Percentiles rank a stretch among this genome's conserved stretches.
Conservation (phyloP, 2,797 vertebrate genomes). For the Numenius phaeopus region DNA sequence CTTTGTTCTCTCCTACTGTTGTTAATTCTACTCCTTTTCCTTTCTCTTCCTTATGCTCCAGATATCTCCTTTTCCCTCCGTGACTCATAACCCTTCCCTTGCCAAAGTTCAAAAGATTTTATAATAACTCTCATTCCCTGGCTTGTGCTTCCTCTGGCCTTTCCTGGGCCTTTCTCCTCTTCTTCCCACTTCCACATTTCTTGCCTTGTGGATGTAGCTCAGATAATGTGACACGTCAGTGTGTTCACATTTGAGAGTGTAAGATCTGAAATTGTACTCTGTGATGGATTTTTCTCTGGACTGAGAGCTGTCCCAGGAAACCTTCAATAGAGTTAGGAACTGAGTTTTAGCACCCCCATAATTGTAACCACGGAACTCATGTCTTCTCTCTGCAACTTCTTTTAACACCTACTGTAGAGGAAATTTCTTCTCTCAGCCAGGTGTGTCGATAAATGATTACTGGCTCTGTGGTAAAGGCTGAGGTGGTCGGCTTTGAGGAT, state of each 20-base stretch:
- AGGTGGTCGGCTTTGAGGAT: neutral
- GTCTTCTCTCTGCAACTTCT: neutral
- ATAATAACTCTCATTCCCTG: neutral
- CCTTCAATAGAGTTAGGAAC: neutral
- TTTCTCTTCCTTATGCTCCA: neutral
- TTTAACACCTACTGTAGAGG: neutral
- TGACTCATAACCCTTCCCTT: neutral
- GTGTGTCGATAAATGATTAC: neutral
- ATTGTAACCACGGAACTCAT: neutral
- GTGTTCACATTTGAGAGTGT: accelerated
- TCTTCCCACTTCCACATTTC: neutral
- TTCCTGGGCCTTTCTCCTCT: neutral
- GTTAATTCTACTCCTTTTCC: neutral
- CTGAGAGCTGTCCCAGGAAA: neutral
- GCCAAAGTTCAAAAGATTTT: neutral
- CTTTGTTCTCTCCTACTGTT: neutral
- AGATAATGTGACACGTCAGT: neutral
- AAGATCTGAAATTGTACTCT: neutral
- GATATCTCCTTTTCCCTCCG: neutral
- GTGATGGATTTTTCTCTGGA: neutral
- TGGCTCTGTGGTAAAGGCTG: neutral
- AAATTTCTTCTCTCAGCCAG: neutral
- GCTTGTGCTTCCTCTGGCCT: neutral
- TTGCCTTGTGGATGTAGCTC: neutral
- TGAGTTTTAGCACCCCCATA: neutral